Conservation (phyloP, 2,888 invertebrate genomes). For the Nasonia oneida region DNA sequence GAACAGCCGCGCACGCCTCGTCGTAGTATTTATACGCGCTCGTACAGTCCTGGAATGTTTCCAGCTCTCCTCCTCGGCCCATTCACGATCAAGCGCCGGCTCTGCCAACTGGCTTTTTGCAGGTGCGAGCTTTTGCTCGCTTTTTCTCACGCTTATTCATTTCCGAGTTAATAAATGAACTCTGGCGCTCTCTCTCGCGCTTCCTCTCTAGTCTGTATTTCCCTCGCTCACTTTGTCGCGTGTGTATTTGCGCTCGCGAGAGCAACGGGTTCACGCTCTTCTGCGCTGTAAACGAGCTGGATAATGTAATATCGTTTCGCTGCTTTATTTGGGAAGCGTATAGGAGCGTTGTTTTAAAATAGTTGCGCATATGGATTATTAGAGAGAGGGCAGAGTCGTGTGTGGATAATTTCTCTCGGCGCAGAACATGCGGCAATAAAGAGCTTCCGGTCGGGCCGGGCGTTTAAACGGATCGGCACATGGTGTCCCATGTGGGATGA, state of each 20-base stretch:
- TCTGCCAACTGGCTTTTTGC: conserved; percentile 14
- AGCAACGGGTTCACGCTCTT: neutral
- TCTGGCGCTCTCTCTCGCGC: neutral
- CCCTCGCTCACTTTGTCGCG: neutral
- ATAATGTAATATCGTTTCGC: neutral
- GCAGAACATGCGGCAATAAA: neutral
- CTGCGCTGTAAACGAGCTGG: neutral
- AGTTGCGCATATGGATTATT: neutral
- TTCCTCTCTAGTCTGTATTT: neutral
- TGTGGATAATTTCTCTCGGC: neutral
- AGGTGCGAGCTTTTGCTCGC: conserved; percentile 13
- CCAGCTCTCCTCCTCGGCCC: conserved; percentile 52
- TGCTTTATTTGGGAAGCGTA: neutral
- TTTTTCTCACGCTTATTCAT: conserved; percentile 40
- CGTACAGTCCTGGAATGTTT: conserved; percentile 48
- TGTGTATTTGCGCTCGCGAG: neutral
- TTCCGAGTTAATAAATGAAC: conserved; percentile 19
- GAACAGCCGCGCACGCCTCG: neutral
- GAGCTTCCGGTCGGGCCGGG: neutral
- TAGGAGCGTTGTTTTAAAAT: no score
- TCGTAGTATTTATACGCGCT: conserved; percentile 41
- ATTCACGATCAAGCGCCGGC: conserved; percentile 42
- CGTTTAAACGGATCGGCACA: neutral
- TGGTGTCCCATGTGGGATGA: neutral
- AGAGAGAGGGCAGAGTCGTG: neutral